Base-by-base conservation (phyloP, 2,888 invertebrate genomes). In the Hemaris fuciformis region DNA sequence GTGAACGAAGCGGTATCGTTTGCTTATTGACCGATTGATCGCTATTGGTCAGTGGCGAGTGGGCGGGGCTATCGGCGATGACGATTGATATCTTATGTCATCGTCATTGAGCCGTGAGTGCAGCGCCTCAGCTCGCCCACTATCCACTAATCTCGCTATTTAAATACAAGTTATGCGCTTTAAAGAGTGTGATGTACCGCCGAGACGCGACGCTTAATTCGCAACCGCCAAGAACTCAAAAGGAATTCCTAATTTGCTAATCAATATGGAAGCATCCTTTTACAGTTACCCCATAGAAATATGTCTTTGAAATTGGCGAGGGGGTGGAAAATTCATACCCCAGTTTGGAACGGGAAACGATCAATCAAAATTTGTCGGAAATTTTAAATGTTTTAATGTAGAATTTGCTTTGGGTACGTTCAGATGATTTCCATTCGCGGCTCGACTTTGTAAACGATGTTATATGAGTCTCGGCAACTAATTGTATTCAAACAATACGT, bases 1-100 rank as follows among this genome's bases (percentile, higher is more conserved):
- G 57, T 57, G 62, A 65, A 61, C 62, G 65, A 59, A 38, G 59
- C 59, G 57, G 60, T 59, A 64, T 67, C 66, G 69, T 69, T 67
- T 64, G 83, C 85, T 83, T 80, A 79, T 80, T 86, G 89, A 85
- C 86, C 87, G 77, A 88, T 89, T 87, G 85, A 91, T 91, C 77
- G 85, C 78, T 81, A 91, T 90, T 89, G 91, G 91, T 84, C 90
- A 85, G 80, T 68, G 68, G 71, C 70, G 64, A 71, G 75, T 77
- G 84, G 91, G 89, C 89, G 90, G 88, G 79, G 89, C 80, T 89
- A 89, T 89, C 71, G 69, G 42, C 66, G 65, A 62, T 65, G 68
- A 73, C 71, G 71, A 71, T 67, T 80, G 85, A 85, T 85, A 84
- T 79, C 73, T 38, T n/a, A 72, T 57, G 71, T 72, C 80, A 81